Base-by-base conservation (phyloP, 2,113 vertebrate genomes). In the Rostratula benghalensis region DNA sequence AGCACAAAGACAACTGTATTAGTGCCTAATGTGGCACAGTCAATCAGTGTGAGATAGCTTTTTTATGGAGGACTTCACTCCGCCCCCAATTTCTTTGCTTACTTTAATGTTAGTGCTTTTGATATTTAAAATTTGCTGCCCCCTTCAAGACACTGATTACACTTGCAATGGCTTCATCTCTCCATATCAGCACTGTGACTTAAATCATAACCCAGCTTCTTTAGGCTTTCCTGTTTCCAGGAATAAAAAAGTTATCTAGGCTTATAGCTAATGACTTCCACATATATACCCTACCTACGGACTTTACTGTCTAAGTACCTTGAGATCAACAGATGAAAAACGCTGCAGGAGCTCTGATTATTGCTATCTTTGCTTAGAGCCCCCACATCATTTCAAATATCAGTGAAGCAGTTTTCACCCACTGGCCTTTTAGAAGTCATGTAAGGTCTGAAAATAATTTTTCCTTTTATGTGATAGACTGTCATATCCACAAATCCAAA, bases 241-340 rank as follows among this genome's bases (percentile, higher is more conserved):
- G n/a, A 83, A 94, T 65, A 93, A 77, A 64, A 6, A 9, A n/a
- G 43, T 37, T 48, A 5, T 63, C 77, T 89, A 79, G 39, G 22
- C 90, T 91, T 85, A 57, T 69, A 91, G 37, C n/a, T 85, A 73
- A 87, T 83, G 54, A 79, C 78, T 87, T 94, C 39, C 65, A 94
- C 46, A 92, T 87, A 77, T 81, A 28, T 74, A 46, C 25, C 61
- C 46, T 93, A 60, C 56, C 60, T 89, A 28, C 0, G 0, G 77
- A 78, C 48, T 83, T 89, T 50, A 20, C 56, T 79, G 37, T 65
- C 45, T 63, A 75, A 75, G 51, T 93, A 51, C 50, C 37, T 73
- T 82, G 74, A 93, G 53, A 84, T 82, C 53, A 82, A 28, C 33
- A 82, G 61, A 87, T 85, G 74, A 89, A 83, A 82, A 89, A 45